Conservation (phyloP, 53 echinoderm and acorn worm species). For the Glandiceps talaboti region DNA sequence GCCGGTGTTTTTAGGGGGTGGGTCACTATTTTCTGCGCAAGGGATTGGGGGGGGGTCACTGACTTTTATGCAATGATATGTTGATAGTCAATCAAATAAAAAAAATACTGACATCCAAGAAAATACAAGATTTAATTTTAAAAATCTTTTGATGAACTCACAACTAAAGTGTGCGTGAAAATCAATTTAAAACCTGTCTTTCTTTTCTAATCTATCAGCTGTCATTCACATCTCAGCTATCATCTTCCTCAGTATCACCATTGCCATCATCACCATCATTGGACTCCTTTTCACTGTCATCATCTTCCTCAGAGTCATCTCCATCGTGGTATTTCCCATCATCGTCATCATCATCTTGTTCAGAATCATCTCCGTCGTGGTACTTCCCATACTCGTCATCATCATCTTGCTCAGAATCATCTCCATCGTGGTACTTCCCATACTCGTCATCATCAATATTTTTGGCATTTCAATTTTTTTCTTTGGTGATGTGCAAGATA, state of each 20-base stretch:
- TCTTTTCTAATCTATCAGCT: background rate
- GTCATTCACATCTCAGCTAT: slow-evolving; percentile 5
- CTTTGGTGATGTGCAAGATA: too few relatives aligned
- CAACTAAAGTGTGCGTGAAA: too few relatives aligned
- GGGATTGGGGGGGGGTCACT: too few relatives aligned
- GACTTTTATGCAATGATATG: too few relatives aligned
- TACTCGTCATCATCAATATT: background rate
- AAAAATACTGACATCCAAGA: too few relatives aligned
- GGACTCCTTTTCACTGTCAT: background rate
- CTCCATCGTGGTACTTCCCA: background rate
- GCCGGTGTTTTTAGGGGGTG: too few relatives aligned
- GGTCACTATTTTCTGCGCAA: too few relatives aligned
- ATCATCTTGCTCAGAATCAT: background rate
- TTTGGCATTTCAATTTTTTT: too few relatives aligned
- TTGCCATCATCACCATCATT: slow-evolving; percentile 1
- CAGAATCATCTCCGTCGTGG: slow-evolving; percentile 3
- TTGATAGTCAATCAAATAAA: too few relatives aligned
- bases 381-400: background rate
- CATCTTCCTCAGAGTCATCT: slow-evolving; percentile 1
- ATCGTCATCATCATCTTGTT: slow-evolving; percentile 9
- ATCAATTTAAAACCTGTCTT: too few relatives aligned
- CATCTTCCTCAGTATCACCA: slow-evolving; percentile 1
- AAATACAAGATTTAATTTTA: too few relatives aligned
- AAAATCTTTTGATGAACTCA: too few relatives aligned
- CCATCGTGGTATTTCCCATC: slow-evolving; percentile 1